Evolutionary conservation across 2,113 vertebrate species (phyloP).

Genomic region (Cettia cetti): DNA sequence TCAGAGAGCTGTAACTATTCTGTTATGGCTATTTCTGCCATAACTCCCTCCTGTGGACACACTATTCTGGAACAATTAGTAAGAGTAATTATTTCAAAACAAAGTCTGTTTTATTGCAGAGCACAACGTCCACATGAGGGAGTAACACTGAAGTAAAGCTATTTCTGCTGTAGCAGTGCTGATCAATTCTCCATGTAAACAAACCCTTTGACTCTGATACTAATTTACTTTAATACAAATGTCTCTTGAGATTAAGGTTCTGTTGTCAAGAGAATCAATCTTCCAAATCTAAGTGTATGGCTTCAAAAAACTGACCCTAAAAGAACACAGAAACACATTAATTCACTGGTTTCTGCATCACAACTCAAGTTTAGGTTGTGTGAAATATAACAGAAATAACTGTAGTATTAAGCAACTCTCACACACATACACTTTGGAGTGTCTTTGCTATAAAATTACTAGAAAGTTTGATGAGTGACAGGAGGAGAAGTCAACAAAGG

Average conservation of each 20-base stretch:
- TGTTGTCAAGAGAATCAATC: neutral
- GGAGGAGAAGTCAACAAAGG: neutral
- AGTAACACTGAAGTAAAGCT: neutral
- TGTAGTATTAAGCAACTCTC: neutral
- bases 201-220: neutral
- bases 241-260: neutral
- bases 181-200: neutral
- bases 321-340: neutral
- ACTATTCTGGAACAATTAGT: slow-evolving; percentile 41
- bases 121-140: neutral
- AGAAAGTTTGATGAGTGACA: neutral
- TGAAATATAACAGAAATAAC: neutral
- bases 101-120: neutral
- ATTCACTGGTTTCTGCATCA: neutral
- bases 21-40: neutral
- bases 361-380: neutral
- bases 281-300: neutral
- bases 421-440: neutral
- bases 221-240: neutral
- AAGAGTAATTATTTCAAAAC: slow-evolving; percentile 41
- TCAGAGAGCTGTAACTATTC: neutral
- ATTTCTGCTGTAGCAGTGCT: neutral
- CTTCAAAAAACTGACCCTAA: neutral
- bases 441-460: neutral
- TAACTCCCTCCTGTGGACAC: slow-evolving; percentile 43